A percentile compares a stretch with the other conserved stretches of the same genome.
Conservation (phyloP, 2,888 invertebrate genomes). For the Dromius quadrimaculatus region DNA sequence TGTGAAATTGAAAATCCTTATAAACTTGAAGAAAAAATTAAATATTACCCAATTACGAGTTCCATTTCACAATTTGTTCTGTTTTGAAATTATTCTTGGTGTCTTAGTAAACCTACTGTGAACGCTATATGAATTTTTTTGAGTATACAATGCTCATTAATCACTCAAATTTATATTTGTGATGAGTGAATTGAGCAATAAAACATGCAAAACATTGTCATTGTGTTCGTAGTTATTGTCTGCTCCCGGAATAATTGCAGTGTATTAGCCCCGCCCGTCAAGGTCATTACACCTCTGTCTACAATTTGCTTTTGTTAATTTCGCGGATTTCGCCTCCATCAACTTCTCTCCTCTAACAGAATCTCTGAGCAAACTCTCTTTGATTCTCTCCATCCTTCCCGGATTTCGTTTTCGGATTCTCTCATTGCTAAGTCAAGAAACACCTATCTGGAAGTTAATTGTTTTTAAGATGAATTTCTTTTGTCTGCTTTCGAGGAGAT, state of each 20-base stretch:
- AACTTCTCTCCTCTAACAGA: conserved; percentile 2
- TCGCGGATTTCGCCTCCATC: conserved; percentile 3
- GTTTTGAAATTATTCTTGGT: too few species aligned
- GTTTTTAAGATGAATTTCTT: conserved; percentile 16
- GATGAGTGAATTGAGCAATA: conserved; percentile 12
- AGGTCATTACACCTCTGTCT: conserved; percentile 45
- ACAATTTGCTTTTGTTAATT: conserved; percentile 26
- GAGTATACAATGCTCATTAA: too few species aligned
- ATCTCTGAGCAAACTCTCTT: neutral
- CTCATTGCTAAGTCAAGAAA: neutral
- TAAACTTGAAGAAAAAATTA: too few species aligned
- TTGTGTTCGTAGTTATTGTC: conserved; percentile 13
- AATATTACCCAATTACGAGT: too few species aligned
- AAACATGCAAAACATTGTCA: neutral
- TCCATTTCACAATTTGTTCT: too few species aligned
- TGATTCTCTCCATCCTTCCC: neutral
- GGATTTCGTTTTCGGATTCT: too few species aligned
- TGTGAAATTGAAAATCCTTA: too few species aligned
- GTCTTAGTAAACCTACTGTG: too few species aligned
- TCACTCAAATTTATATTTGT: too few species aligned
- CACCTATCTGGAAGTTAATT: neutral
- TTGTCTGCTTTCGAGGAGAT: conserved; percentile 5
- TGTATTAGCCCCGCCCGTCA: conserved; percentile 32
- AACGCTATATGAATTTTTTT: too few species aligned
- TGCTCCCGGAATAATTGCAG: conserved; percentile 15